A percentile compares a stretch with the other conserved stretches of the same genome.
phyloP scores from a whole-genome alignment of 2,113 vertebrate species.

The Scolopax mira region DNA sequence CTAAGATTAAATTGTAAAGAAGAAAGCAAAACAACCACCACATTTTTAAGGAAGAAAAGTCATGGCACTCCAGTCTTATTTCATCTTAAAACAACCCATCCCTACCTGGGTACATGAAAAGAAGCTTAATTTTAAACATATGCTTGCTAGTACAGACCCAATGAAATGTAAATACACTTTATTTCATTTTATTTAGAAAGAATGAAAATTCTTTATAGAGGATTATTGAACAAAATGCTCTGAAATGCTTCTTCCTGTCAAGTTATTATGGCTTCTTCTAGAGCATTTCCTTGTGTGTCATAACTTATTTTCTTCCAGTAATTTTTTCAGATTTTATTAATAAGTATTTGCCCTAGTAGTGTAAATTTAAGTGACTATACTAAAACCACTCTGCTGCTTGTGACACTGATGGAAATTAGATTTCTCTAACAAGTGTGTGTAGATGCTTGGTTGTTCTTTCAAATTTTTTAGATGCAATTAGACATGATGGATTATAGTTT shows the following conservation, averaged over 20 bases:
- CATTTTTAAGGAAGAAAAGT: not conserved
- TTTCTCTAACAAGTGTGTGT: not conserved
- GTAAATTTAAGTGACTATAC: not conserved
- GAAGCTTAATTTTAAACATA: not conserved
- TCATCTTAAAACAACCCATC: not conserved
- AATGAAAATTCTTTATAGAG: not conserved
- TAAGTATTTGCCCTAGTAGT: not conserved
- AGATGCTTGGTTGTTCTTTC: not conserved
- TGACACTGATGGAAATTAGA: not conserved
- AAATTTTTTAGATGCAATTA: not conserved
- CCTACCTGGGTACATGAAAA: not conserved
- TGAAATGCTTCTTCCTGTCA: not conserved
- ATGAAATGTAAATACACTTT: not conserved
- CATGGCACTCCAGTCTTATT: not conserved
- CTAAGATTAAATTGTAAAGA: not conserved
- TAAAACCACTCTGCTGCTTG: not conserved
- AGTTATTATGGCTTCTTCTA: not conserved
- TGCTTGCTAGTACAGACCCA: not conserved
- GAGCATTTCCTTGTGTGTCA: not conserved
- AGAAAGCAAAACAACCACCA: not conserved
- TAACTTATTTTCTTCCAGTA: not conserved
- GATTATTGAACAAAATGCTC: not conserved
- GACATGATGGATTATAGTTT: not conserved
- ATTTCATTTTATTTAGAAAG: not conserved
- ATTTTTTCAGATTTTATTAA: not conserved